A percentile compares a stretch with the other conserved stretches of the same genome.
These are phyloP conservation scores for Callipepla squamata DNA, from an alignment of 2,113 vertebrate species.

Conservation along the genomic window DNA sequence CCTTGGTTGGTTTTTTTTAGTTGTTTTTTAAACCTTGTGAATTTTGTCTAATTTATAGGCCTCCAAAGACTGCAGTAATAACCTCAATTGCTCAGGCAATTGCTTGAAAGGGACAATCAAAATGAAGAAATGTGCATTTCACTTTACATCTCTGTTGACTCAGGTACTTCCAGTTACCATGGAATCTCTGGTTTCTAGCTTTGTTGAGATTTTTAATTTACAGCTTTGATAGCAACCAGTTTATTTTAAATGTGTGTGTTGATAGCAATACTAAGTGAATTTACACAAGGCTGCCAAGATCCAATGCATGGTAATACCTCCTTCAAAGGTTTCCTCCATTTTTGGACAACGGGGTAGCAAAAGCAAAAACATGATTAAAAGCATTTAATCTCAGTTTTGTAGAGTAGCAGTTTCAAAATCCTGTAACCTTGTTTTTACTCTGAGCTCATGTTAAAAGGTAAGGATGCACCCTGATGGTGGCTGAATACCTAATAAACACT, in stretches of 20 bases:
- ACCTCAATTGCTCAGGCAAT: background rate
- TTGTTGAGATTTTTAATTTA: background rate
- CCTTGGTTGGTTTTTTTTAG: background rate
- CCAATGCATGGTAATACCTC: background rate
- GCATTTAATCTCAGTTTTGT: background rate
- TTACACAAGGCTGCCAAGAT: background rate
- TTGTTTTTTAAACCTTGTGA: background rate
- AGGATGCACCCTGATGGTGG: background rate
- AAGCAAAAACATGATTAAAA: background rate
- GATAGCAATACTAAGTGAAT: background rate
- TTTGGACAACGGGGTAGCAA: background rate
- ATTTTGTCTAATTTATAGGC: background rate
- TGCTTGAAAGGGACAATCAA: background rate
- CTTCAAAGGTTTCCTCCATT: background rate
- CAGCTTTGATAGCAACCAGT: background rate
- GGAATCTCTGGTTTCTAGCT: background rate
- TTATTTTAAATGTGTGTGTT: background rate
- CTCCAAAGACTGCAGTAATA: background rate
- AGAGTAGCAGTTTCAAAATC: conserved; percentile 3
- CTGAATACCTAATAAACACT: background rate
- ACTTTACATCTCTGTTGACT: background rate
- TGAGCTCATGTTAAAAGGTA: background rate
- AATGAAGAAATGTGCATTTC: background rate
- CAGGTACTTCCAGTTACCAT: background rate
- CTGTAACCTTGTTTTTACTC: background rate